Conservation (phyloP, 2,888 invertebrate genomes). For the Drosophila putrida region DNA sequence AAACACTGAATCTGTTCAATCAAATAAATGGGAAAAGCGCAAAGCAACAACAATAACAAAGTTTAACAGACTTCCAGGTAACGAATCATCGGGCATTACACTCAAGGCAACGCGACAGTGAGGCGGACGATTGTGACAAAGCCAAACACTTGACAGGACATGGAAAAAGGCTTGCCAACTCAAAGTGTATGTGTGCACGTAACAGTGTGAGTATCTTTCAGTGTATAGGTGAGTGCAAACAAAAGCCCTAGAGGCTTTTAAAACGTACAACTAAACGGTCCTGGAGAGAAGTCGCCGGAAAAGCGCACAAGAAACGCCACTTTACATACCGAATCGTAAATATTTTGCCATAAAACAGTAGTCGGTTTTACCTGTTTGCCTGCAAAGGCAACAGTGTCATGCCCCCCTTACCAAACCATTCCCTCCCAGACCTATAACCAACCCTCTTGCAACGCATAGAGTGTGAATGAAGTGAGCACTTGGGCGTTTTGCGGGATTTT, state of each 20-base stretch:
- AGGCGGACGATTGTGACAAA: constrained; percentile 33
- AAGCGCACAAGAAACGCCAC: constrained; percentile 75
- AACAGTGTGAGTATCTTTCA: constrained; percentile 1
- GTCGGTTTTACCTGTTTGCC: constrained; percentile 50
- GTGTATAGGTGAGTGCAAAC: constrained; percentile 40
- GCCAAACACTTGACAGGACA: constrained; percentile 63
- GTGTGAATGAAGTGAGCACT: constrained; percentile 80
- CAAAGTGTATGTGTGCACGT: constrained; percentile 12
- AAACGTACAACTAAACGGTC: constrained; percentile 50
- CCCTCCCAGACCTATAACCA: background rate
- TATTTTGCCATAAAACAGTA: constrained; percentile 74
- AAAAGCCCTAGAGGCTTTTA: constrained; percentile 58
- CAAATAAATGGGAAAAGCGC: constrained; percentile 49
- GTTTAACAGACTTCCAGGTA: constrained; percentile 40
- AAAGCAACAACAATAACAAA: constrained; percentile 9
- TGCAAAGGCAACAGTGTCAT: constrained; percentile 44
- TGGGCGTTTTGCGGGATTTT: constrained; percentile 70
- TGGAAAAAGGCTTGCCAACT: constrained; percentile 64
- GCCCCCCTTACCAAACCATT: background rate
- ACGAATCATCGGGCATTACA: constrained; percentile 48
- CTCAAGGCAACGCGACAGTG: constrained; percentile 21
- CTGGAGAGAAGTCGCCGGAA: constrained; percentile 56
- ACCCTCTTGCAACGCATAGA: constrained; percentile 61
- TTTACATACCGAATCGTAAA: constrained; percentile 77
- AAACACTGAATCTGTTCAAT: constrained; percentile 56